These are phyloP conservation scores for Pongo abelii DNA, from an alignment of 2,113 vertebrate species.

Conservation along the genomic window DNA sequence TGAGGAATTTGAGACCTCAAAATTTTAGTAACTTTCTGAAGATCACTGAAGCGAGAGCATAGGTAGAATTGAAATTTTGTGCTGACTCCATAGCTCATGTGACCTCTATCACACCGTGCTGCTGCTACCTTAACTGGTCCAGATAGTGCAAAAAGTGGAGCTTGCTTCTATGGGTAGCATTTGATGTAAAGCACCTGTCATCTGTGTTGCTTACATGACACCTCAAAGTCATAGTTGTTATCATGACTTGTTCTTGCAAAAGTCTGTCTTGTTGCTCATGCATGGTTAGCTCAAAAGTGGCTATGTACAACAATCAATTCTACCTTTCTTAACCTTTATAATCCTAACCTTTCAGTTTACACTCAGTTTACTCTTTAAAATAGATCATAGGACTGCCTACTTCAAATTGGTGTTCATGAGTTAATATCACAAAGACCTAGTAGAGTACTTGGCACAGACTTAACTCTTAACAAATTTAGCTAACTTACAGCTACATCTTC, in stretches of 20 bases:
- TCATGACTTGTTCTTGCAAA: background rate
- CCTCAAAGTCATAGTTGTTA: background rate
- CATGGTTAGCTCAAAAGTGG: background rate
- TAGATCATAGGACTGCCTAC: background rate
- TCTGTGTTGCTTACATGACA: background rate
- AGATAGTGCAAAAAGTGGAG: too few relatives aligned
- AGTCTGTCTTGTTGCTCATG: background rate
- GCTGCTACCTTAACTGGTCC: background rate
- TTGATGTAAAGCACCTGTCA: background rate
- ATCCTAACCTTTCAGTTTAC: background rate
- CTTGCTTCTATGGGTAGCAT: background rate
- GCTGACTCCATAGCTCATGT: too few relatives aligned
- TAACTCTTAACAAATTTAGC: background rate
- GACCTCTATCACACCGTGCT: fast-evolving
- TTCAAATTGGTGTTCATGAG: background rate
- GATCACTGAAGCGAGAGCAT: background rate
- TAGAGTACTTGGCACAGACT: background rate
- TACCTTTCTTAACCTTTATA: background rate
- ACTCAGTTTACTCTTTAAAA: background rate
- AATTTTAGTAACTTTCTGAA: background rate
- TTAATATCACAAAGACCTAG: background rate
- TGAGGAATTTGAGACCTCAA: background rate
- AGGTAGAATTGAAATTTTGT: background rate
- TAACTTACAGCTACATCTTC: background rate
- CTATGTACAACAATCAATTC: background rate